Evolutionary conservation across 2,888 invertebrate species (phyloP).

Genomic region (Brenthis hecate): DNA sequence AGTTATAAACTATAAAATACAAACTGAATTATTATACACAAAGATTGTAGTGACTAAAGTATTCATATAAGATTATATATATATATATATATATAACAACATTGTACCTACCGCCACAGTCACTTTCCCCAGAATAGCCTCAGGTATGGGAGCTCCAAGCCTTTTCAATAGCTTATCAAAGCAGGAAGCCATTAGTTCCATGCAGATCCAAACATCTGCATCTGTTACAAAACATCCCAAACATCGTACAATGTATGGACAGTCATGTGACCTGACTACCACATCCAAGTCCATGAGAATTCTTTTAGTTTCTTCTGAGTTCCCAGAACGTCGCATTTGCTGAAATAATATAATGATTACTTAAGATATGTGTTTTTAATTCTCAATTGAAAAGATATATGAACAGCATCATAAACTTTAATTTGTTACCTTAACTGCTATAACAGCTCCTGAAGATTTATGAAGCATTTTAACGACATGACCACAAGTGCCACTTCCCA

Average conservation of each 20-base stretch:
- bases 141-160: conserved; percentile 94
- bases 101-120: conserved; percentile 89
- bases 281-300: conserved; percentile 99
- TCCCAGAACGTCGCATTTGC: conserved; percentile 99
- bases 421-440: conserved; percentile 93
- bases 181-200: conserved; percentile 99
- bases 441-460: conserved; percentile 90
- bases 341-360: conserved; percentile 49
- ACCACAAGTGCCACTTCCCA: conserved; percentile 98
- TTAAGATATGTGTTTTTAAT: neutral
- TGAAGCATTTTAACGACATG: conserved; percentile 99
- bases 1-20: too few relatives aligned
- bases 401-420: neutral
- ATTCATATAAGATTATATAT: neutral
- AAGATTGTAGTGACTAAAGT: too few relatives aligned
- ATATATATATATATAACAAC: neutral
- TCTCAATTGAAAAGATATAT: too few relatives aligned
- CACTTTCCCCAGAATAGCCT: conserved; percentile 97
- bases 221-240: conserved; percentile 98
- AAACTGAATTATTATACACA: too few relatives aligned
- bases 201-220: conserved; percentile 99
- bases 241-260: conserved; percentile 98
- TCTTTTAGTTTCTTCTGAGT: conserved; percentile 97
- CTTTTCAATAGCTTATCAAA: conserved; percentile 97
- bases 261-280: conserved; percentile 98